Conservation (phyloP, 2,888 invertebrate genomes). For the Eurois occulta region DNA sequence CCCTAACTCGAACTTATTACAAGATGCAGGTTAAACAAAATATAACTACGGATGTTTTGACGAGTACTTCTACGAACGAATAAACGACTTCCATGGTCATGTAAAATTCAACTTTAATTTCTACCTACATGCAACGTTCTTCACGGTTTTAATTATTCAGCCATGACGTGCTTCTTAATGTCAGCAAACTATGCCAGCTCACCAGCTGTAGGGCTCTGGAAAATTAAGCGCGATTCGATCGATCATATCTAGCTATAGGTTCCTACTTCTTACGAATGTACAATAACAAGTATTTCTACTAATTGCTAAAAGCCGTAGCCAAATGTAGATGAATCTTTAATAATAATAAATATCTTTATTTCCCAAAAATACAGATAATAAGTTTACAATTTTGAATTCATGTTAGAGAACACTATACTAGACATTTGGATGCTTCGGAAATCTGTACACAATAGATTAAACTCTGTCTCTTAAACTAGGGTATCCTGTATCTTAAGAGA, state of each 20-base stretch:
- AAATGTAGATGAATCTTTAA: background rate
- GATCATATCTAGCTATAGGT: background rate
- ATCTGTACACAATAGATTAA: no score
- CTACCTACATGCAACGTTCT: slow-evolving; percentile 28
- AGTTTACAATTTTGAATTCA: no score
- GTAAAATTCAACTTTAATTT: slow-evolving; percentile 50
- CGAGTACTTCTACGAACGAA: slow-evolving; percentile 7
- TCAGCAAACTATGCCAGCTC: slow-evolving; percentile 16
- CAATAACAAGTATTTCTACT: background rate
- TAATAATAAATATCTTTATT: no score
- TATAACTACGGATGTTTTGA: background rate
- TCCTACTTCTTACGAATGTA: background rate
- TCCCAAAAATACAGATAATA: no score
- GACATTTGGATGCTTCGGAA: no score
- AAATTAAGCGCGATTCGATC: slow-evolving; percentile 4
- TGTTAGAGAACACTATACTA: no score
- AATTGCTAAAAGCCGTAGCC: background rate
- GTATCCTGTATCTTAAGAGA: no score
- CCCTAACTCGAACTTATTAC: background rate
- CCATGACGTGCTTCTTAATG: slow-evolving; percentile 6
- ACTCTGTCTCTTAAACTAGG: no score
- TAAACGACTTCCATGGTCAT: slow-evolving; percentile 12
- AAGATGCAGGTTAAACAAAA: slow-evolving; percentile 8
- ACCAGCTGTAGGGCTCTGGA: background rate
- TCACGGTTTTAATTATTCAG: slow-evolving; percentile 45